Conservation (phyloP, 2,113 vertebrate genomes). For the Felis chaus region DNA sequence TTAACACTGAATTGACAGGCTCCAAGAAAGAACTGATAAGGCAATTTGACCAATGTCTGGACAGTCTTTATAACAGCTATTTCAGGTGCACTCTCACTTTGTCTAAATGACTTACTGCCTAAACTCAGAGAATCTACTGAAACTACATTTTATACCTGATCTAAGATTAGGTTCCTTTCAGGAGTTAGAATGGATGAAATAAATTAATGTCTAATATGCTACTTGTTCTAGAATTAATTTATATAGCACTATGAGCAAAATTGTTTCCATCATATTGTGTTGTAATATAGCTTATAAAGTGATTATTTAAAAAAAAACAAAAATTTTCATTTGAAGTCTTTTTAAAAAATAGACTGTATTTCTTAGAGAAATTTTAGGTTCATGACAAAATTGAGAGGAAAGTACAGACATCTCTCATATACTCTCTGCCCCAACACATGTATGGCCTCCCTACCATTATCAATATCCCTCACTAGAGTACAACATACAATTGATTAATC, state of each 20-base stretch:
- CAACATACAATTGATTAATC: not conserved
- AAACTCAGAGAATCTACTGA: not conserved
- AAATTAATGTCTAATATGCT: not conserved
- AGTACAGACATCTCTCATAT: not conserved
- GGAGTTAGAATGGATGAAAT: not conserved
- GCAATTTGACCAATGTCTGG: not conserved
- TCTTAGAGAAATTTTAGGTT: not conserved
- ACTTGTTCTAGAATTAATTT: not conserved
- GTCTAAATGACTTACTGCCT: not conserved
- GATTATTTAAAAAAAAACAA: not conserved
- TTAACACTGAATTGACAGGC: not conserved
- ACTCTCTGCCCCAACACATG: rapidly evolving
- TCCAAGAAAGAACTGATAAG: not conserved
- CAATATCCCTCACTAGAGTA: not conserved
- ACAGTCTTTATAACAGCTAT: not conserved
- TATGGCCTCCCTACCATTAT: not conserved
- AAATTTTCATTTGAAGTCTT: not conserved
- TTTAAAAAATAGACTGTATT: not conserved
- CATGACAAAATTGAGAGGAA: not conserved
- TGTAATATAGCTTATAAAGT: not conserved
- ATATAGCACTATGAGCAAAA: not conserved
- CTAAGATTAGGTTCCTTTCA: not conserved
- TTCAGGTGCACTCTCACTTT: not conserved
- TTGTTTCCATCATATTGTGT: not conserved
- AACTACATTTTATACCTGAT: not conserved